phyloP scores from a whole-genome alignment of 2,888 invertebrate genomes.

The Acanthosepion pharaonis region DNA sequence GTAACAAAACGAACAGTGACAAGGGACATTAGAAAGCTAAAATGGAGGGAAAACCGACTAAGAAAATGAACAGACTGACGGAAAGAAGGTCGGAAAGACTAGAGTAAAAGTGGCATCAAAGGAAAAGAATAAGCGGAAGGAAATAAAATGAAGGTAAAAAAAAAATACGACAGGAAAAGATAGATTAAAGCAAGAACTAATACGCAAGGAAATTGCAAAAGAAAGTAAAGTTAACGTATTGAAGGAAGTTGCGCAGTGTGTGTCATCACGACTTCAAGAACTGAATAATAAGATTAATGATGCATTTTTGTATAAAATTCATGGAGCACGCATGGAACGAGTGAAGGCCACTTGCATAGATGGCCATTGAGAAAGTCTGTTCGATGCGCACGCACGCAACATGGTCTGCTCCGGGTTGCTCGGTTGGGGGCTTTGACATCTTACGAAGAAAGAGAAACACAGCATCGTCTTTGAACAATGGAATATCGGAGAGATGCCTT shows the following conservation, averaged over 20 bases:
- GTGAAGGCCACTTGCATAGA: not conserved
- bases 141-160: not conserved
- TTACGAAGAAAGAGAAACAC: not conserved
- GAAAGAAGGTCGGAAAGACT: not conserved
- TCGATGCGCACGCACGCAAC: conserved; percentile 7
- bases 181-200: too few relatives aligned
- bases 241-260: not conserved
- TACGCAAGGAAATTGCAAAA: too few relatives aligned
- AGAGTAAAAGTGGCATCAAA: too few relatives aligned
- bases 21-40: too few relatives aligned
- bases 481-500: not conserved
- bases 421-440: not conserved
- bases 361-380: not conserved
- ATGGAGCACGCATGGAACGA: not conserved
- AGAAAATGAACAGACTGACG: not conserved
- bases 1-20: not conserved
- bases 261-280: conserved; percentile 17
- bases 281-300: not conserved
- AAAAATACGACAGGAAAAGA: not conserved
- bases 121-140: not conserved
- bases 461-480: not conserved
- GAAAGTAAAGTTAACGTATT: too few relatives aligned
- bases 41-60: not conserved
- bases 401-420: not conserved
- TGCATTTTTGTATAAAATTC: not conserved